These are phyloP conservation scores for Podarcis muralis DNA, from an alignment of 2,113 vertebrate genomes.

Conservation along the genomic window DNA sequence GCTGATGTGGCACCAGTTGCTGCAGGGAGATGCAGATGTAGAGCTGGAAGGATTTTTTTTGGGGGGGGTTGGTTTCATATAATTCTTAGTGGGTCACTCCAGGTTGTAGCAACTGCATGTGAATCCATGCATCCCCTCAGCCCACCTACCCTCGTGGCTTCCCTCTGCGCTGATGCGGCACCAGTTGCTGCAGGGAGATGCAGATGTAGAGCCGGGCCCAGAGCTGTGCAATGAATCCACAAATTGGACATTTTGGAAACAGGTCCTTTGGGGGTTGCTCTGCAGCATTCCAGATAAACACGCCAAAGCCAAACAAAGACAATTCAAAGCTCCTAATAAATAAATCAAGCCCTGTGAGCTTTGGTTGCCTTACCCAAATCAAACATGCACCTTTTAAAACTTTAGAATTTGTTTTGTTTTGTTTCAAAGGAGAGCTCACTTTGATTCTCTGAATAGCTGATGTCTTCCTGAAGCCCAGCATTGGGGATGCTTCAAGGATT, in stretches of 20 bases:
- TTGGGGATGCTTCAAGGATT: not conserved
- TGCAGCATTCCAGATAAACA: constrained; percentile 1
- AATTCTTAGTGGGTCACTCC: not conserved
- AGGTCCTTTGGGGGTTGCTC: not conserved
- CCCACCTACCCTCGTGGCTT: not conserved
- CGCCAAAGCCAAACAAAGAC: not conserved
- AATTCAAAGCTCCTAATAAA: not conserved
- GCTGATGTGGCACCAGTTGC: not conserved
- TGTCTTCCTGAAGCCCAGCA: not conserved
- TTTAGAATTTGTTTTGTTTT: not conserved
- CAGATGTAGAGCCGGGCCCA: not conserved
- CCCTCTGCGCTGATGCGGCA: not conserved
- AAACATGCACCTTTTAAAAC: not conserved
- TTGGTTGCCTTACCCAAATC: not conserved
- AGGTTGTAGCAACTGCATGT: not conserved
- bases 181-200: not conserved
- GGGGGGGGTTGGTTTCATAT: too few relatives aligned
- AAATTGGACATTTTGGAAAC: not conserved
- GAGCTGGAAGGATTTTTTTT: too few relatives aligned
- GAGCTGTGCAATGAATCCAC: not conserved
- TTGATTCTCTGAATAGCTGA: not conserved
- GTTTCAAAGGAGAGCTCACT: not conserved
- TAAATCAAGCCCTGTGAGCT: not conserved
- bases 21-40: not conserved
- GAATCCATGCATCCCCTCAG: not conserved